Evolutionary conservation across 2,797 vertebrate genomes (phyloP), one percentile per base, ranked within the genome.

Genomic region (Tragelaphus eurycerus): DNA sequence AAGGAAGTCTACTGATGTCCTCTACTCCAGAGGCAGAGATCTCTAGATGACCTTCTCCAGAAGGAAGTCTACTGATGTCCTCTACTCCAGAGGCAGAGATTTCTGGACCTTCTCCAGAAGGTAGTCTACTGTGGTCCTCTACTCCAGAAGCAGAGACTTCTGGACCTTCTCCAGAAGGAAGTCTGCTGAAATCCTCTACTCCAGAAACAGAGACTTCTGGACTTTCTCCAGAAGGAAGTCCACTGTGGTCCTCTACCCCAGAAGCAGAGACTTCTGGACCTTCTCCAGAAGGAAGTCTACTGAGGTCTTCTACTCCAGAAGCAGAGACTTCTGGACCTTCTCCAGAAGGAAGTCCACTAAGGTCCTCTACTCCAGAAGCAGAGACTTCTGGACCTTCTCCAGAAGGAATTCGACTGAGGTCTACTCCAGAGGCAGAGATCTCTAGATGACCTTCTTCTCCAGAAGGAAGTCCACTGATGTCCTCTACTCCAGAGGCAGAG

Each of bases 191-290:
- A 64, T 99, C 99, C 95, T 98, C 98, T 88, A 97, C 59, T 97
- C 98, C 99, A 97, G 99, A 99, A 10, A 62, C 89, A 0, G 98
- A 98, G 11, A 98, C 98, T 91, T 98, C 99, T 76, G 92, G 83
- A 57, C 97, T 97, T 9, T 96, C 98, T 97, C 88, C 98, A 97
- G 99, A 98, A 96, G 86, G 16, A 17, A 98, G 93, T 38, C 98
- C 97, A 3, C 98, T 97, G 1, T 88, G 3, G 31, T 98, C 98
- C 62, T 46, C 95, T 46, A 67, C 91, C 96, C 98, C 98, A 97
- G 98, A 98, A 1, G 74, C 0, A 0, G 91, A 89, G 57, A 97
- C 98, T 52, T 96, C 27, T 29, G 1, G 76, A 62, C 90, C 98
- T 91, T 95, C 98, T 71, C 89, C 98, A 98, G 99, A 99, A 96